A percentile compares a stretch with the other conserved stretches of the same genome.
These are phyloP conservation scores for Nansenia antarctica DNA, from an alignment of 2,113 vertebrate species.

Conservation along the genomic window DNA sequence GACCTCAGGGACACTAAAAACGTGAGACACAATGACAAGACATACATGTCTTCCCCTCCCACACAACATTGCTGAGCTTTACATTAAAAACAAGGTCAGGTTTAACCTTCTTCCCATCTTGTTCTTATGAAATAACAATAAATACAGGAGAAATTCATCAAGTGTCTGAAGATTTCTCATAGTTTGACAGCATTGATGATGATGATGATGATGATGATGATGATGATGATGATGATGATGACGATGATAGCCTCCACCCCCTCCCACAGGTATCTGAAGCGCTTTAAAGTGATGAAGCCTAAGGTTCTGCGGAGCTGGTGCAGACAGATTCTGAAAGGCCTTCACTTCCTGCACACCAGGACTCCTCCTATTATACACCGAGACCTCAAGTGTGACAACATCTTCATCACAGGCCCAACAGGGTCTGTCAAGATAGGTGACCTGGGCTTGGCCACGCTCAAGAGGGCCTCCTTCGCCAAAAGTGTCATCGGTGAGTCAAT, in stretches of 20 bases:
- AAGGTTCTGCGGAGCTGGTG: conserved; percentile 98
- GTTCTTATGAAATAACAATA: neutral
- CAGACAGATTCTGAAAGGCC: conserved; percentile 95
- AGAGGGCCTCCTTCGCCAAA: conserved; percentile 96
- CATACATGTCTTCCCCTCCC: neutral
- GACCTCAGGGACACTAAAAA: conserved; percentile 98
- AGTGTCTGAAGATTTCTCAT: neutral
- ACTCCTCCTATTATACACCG: conserved; percentile 97
- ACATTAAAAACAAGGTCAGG: neutral
- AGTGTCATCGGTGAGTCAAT: conserved; percentile 90
- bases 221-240: neutral
- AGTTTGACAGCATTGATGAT: neutral
- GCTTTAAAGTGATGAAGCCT: conserved; percentile 98
- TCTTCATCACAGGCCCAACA: conserved; percentile 98
- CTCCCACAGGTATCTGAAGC: conserved; percentile 88
- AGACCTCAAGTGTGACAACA: conserved; percentile 98
- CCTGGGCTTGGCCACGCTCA: conserved; percentile 93
- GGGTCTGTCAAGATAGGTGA: conserved; percentile 98
- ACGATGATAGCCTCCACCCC: neutral
- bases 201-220: neutral
- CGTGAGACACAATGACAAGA: conserved; percentile 77
- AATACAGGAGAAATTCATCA: neutral
- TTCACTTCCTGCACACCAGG: conserved; percentile 95
- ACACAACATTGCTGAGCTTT: neutral
- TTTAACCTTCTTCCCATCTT: neutral